Conservation (phyloP, 2,113 vertebrate species). For the Antechinus flavipes region DNA sequence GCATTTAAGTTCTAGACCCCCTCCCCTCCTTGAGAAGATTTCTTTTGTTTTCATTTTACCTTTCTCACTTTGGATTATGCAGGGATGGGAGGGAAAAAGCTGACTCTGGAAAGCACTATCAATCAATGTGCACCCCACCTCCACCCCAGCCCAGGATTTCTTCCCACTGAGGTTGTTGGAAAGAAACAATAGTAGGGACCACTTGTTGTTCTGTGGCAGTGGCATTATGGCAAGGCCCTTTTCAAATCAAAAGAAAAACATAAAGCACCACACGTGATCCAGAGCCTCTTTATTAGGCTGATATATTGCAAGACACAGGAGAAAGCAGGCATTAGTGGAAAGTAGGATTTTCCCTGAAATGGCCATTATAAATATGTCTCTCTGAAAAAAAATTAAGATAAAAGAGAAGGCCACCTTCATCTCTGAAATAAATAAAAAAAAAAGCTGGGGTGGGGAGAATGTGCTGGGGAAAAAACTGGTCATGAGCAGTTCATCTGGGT, state of each 20-base stretch:
- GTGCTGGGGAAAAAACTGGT: slow-evolving; percentile 57
- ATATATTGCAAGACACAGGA: slow-evolving; percentile 41
- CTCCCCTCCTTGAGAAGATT: slow-evolving; percentile 40
- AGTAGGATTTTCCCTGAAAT: slow-evolving; percentile 64
- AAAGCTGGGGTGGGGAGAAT: slow-evolving; percentile 72
- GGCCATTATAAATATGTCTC: slow-evolving; percentile 67
- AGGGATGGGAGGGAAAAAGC: slow-evolving; percentile 48
- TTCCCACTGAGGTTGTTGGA: slow-evolving; percentile 66
- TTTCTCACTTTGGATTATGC: not conserved
- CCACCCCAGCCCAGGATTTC: not conserved
- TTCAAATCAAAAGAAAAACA: slow-evolving; percentile 32
- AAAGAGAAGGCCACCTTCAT: slow-evolving; percentile 65
- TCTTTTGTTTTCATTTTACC: not conserved
- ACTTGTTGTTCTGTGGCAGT: slow-evolving; percentile 62
- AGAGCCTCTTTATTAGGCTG: slow-evolving; percentile 42
- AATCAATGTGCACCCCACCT: slow-evolving; percentile 65
- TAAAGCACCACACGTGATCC: slow-evolving; percentile 9
- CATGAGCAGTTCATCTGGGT: slow-evolving; percentile 65
- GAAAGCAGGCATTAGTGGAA: slow-evolving; percentile 66
- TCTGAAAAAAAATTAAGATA: slow-evolving; percentile 65
- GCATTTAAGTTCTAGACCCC: not conserved
- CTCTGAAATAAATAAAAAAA: slow-evolving; percentile 67
- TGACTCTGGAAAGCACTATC: slow-evolving; percentile 67
- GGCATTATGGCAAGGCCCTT: slow-evolving; percentile 10
- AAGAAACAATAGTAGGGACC: slow-evolving; percentile 74